Conservation (phyloP, 2,888 invertebrate genomes). For the Coelogynopora nodosa region DNA sequence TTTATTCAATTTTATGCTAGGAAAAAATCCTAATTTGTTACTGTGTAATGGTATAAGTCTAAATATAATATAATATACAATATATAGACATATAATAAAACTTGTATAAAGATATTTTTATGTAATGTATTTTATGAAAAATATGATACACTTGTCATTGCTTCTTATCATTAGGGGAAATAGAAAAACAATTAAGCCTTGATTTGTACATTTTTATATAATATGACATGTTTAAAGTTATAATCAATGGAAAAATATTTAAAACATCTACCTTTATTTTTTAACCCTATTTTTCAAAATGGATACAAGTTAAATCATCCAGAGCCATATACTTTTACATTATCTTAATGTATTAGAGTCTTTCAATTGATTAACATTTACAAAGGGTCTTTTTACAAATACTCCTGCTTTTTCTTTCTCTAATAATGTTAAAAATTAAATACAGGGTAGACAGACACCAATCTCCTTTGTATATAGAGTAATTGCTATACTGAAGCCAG, state of each 20-base stretch:
- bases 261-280: not conserved
- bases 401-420: too few relatives aligned
- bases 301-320: not conserved
- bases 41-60: not conserved
- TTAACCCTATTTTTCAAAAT: not conserved
- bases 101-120: not conserved
- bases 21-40: not conserved
- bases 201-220: not conserved
- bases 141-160: not conserved
- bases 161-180: slow-evolving; percentile 38
- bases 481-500: too few relatives aligned
- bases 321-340: not conserved
- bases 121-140: not conserved
- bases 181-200: slow-evolving; percentile 22
- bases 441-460: too few relatives aligned
- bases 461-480: too few relatives aligned
- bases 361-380: too few relatives aligned
- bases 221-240: not conserved
- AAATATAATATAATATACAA: not conserved
- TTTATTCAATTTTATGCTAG: not conserved
- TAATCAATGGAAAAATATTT: not conserved
- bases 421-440: too few relatives aligned
- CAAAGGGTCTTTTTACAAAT: too few relatives aligned
- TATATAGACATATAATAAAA: not conserved
- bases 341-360: too few relatives aligned